Evolutionary conservation across 2,797 vertebrate species (phyloP).

Genomic region (Acrossocheilus wenchowensis): DNA sequence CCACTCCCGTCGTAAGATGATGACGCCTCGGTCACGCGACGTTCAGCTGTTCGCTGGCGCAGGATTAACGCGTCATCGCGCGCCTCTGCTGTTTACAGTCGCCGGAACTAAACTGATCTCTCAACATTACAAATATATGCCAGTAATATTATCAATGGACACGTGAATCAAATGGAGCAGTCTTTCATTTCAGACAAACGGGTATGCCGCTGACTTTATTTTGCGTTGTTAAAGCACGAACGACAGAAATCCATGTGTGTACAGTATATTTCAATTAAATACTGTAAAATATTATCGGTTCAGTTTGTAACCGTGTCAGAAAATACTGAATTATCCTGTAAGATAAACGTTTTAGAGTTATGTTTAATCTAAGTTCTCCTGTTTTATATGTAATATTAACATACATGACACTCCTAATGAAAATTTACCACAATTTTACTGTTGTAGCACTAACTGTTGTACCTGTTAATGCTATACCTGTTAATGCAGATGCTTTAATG

Average conservation of each 20-base stretch:
- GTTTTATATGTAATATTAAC: background rate
- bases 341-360: background rate
- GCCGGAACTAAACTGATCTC: background rate
- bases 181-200: background rate
- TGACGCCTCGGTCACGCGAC: conserved; percentile 32
- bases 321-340: too few species aligned
- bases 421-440: background rate
- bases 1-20: conserved; percentile 18
- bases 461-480: background rate
- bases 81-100: conserved; percentile 20
- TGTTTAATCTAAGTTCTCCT: background rate
- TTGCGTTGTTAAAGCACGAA: background rate
- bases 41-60: conserved; percentile 23
- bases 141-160: conserved; percentile 1
- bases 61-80: background rate
- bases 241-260: background rate
- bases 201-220: conserved; percentile 11
- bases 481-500: too few species aligned
- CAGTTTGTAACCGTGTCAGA: background rate
- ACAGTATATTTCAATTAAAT: background rate
- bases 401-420: background rate
- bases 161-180: conserved; percentile 1
- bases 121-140: background rate
- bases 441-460: background rate
- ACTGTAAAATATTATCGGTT: background rate